Evolutionary conservation across 1,140 invertebrate species (phyloP).

Genomic region (Lineus longissimus): DNA sequence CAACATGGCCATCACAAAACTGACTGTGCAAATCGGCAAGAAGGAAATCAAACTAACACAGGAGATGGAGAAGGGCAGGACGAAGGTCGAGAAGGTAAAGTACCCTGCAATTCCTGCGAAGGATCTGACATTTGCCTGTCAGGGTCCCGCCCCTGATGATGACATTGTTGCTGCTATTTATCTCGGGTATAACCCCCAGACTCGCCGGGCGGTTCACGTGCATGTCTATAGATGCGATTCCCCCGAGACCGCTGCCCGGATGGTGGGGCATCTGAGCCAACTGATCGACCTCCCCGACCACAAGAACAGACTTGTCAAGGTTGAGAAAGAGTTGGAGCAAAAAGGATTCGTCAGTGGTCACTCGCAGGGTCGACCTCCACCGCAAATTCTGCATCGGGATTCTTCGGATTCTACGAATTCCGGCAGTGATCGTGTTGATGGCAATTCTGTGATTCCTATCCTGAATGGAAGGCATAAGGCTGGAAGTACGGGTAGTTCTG

Average conservation of each 20-base stretch:
- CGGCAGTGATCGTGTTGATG: background rate
- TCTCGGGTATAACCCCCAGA: slow-evolving; percentile 65
- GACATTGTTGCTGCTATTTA: slow-evolving; percentile 85
- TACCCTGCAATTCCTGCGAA: slow-evolving; percentile 43
- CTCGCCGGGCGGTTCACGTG: slow-evolving; percentile 78
- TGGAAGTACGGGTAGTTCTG: slow-evolving; percentile 22
- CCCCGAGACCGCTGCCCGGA: slow-evolving; percentile 80
- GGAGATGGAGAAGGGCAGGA: slow-evolving; percentile 51
- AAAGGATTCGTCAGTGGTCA: slow-evolving; percentile 18
- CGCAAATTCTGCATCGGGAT: background rate
- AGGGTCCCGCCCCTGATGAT: slow-evolving; percentile 44
- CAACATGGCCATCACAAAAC: slow-evolving; percentile 68
- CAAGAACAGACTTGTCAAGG: slow-evolving; percentile 58
- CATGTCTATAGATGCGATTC: slow-evolving; percentile 94
- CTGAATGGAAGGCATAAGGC: slow-evolving; percentile 19
- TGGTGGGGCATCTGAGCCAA: slow-evolving; percentile 75
- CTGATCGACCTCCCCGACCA: slow-evolving; percentile 77
- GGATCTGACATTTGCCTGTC: slow-evolving; percentile 39
- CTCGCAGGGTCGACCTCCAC: too few species aligned
- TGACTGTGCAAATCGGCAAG: slow-evolving; percentile 71
- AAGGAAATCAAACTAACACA: slow-evolving; percentile 94
- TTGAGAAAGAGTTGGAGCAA: slow-evolving; percentile 25
- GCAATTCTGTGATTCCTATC: slow-evolving; percentile 28
- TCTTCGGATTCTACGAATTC: background rate
- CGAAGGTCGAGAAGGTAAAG: slow-evolving; percentile 40